Evolutionary conservation across 2,888 invertebrate genomes (phyloP), one percentile per base, ranked within the genome.

Genomic region (Cataglyphis rosenhaueri): DNA sequence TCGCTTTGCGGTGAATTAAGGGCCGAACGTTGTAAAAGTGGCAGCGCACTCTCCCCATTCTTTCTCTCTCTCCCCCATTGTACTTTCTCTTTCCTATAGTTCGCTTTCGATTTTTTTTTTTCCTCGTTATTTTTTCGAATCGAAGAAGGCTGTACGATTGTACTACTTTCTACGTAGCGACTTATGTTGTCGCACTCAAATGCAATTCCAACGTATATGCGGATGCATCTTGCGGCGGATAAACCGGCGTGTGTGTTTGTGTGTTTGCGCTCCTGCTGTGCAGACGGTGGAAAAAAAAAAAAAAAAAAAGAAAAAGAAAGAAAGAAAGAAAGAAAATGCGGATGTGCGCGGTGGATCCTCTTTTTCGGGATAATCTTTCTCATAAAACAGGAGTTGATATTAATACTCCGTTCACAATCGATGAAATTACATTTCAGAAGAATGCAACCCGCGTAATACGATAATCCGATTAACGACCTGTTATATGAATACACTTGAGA

Each of bases 1-100:
- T 88, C 83, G 85, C 88, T 91, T 90, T 89, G 86, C 86, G 85
- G 88, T 84, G 88, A 91, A 91, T 91, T 91, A 91, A 91, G 88
- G 87, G 85, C 84, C 88, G 86, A 88, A 90, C 86, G 88, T 86
- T 88, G 84, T 87, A 91, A 90, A 91, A 85, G 85, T 74, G 68
- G 74, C 70, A 81, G 86, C 85, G 84, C 15, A 6, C 18, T 48
- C 48, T 48, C 85, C 85, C 84, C 84, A 86, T 83, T 87, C 74
- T 75, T 38, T 29, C 25, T 52, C 35, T 52, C 44, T 59, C 59
- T 65, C 25, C 25, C 25, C 25, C 1, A 25, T 73, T 76, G n/a
- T n/a, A 52, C 57, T 64, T 68, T 64, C 38, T 57, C 25, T 38
- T 81, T 65, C 21, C 18, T 35, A 21, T 44, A 64, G 21, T 44